These are phyloP conservation scores for Coregonus suidteri DNA, from an alignment of 2,797 vertebrate genomes.

Conservation along the genomic window DNA sequence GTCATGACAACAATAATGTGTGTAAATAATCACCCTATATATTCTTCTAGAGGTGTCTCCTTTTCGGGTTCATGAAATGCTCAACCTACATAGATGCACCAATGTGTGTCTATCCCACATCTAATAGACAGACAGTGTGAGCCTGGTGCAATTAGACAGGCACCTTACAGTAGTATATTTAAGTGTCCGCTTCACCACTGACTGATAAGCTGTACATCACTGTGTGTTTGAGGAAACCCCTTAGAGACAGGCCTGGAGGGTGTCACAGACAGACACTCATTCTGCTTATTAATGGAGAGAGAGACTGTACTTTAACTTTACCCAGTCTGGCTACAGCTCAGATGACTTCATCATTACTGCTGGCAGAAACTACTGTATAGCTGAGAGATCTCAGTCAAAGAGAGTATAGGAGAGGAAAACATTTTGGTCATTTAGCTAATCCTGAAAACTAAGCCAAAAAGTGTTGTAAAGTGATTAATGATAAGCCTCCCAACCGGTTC, in stretches of 20 bases:
- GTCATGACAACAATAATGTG: too few relatives aligned
- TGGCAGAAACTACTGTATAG: too few relatives aligned
- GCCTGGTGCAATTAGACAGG: not conserved
- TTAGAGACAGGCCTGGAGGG: not conserved
- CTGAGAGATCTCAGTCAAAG: not conserved
- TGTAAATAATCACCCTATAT: too few relatives aligned
- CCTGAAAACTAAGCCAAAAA: not conserved
- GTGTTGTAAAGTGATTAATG: not conserved
- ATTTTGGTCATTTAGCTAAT: conserved; percentile 14
- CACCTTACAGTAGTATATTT: not conserved
- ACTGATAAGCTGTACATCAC: not conserved
- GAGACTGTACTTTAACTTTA: not conserved
- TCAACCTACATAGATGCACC: too few relatives aligned
- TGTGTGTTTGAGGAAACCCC: not conserved
- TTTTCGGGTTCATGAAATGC: too few relatives aligned
- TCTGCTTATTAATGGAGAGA: not conserved
- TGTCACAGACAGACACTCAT: not conserved
- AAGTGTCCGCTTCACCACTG: not conserved
- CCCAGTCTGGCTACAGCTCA: not conserved
- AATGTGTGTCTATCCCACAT: not conserved
- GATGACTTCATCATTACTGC: too few relatives aligned
- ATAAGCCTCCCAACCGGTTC: not conserved
- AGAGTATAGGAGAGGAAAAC: not conserved
- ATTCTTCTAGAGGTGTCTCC: too few relatives aligned
- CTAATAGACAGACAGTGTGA: too few relatives aligned